phyloP scores from a whole-genome alignment of 2,888 invertebrate genomes.

The Drosophila robusta region DNA sequence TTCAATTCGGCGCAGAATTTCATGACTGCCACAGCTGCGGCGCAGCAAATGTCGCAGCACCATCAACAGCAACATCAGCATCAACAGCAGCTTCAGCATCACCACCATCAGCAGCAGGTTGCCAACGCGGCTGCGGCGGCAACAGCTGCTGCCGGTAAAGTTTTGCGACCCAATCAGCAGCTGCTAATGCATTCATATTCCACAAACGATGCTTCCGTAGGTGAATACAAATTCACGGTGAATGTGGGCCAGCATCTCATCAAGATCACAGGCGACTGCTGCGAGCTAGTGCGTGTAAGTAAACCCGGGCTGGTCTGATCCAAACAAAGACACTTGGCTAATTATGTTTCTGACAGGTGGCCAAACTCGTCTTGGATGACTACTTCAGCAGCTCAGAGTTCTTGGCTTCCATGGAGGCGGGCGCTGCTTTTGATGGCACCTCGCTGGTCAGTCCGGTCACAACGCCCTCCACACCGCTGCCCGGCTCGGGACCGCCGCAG shows the following conservation, averaged over 20 bases:
- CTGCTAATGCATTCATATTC: slow-evolving; percentile 91
- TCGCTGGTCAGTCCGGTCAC: slow-evolving; percentile 83
- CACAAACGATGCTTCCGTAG: slow-evolving; percentile 93
- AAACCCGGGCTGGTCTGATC: background rate
- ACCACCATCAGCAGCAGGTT: slow-evolving; percentile 58
- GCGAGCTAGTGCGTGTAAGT: slow-evolving; percentile 93
- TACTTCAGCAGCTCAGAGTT: slow-evolving; percentile 88
- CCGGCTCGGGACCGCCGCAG: slow-evolving; percentile 76
- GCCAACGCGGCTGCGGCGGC: slow-evolving; percentile 69
- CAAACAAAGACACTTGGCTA: background rate
- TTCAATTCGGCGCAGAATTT: slow-evolving; percentile 84
- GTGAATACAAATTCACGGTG: slow-evolving; percentile 95
- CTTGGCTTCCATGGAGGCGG: slow-evolving; percentile 84
- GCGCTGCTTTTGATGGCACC: slow-evolving; percentile 83
- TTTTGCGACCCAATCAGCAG: slow-evolving; percentile 83
- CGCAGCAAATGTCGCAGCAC: slow-evolving; percentile 73
- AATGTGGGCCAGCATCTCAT: slow-evolving; percentile 92
- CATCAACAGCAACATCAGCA: slow-evolving; percentile 68
- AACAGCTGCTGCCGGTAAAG: slow-evolving; percentile 83
- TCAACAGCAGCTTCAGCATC: slow-evolving; percentile 63
- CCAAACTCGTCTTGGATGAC: slow-evolving; percentile 94
- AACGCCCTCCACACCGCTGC: slow-evolving; percentile 83
- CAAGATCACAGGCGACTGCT: slow-evolving; percentile 93
- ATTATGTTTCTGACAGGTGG: slow-evolving; percentile 87
- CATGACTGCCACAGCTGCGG: slow-evolving; percentile 82